Percentiles rank a stretch among this genome's conserved stretches.
Evolutionary conservation across 2,888 invertebrate genomes (phyloP).

Genomic region (Macropis europaea): DNA sequence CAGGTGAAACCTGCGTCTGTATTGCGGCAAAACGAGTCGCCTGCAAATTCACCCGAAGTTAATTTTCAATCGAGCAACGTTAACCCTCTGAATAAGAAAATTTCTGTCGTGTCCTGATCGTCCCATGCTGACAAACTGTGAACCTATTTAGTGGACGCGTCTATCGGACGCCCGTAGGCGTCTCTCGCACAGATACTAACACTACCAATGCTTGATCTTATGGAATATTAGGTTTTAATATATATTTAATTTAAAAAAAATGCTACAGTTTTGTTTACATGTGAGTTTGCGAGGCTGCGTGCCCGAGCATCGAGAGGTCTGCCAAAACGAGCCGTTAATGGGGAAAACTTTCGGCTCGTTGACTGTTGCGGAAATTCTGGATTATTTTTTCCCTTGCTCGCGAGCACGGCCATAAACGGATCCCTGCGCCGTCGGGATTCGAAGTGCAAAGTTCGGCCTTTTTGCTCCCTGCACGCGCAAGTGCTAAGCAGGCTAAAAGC

Average conservation of each 20-base stretch:
- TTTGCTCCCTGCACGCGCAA: background rate
- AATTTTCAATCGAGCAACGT: constrained; percentile 15
- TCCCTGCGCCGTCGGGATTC: background rate
- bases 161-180: too few species aligned
- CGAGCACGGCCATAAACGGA: background rate
- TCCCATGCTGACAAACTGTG: too few species aligned
- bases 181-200: too few species aligned
- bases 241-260: constrained; percentile 14
- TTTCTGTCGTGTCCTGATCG: too few species aligned
- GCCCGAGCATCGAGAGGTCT: constrained; percentile 1
- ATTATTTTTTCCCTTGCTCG: constrained; percentile 44
- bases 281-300: constrained; percentile 11
- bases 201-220: too few species aligned
- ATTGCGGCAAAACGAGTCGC: constrained; percentile 14
- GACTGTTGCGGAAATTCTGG: constrained; percentile 37
- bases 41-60: constrained; percentile 27
- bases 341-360: constrained; percentile 33
- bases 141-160: too few species aligned
- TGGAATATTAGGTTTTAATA: too few species aligned
- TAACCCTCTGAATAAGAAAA: too few species aligned
- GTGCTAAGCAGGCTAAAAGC: background rate
- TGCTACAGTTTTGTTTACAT: constrained; percentile 29
- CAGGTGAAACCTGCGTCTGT: constrained; percentile 30
- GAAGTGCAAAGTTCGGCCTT: constrained; percentile 17
- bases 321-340: constrained; percentile 46